phyloP scores from a whole-genome alignment of 2,113 vertebrate genomes.

The Amphilophus citrinellus region DNA sequence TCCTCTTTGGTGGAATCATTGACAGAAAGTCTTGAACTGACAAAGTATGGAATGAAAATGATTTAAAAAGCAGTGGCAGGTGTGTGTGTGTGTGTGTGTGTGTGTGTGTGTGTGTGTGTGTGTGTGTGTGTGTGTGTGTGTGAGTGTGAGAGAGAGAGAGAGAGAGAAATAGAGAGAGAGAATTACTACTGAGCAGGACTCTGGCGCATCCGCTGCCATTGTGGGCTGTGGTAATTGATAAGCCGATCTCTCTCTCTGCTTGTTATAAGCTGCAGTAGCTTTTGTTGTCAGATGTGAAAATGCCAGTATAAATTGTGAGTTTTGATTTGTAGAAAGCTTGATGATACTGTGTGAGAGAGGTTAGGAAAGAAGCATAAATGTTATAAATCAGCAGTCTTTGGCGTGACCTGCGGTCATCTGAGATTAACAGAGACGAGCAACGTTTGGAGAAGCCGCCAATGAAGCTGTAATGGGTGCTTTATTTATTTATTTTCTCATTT shows the following conservation, averaged over 20 bases:
- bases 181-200: slow-evolving; percentile 28
- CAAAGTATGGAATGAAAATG: too few species aligned
- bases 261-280: slow-evolving; percentile 59
- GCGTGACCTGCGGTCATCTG: slow-evolving; percentile 14
- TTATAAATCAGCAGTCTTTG: slow-evolving; percentile 38
- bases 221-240: slow-evolving; percentile 55
- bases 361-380: slow-evolving; percentile 38
- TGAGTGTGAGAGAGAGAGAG: not conserved
- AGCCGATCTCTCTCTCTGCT: slow-evolving; percentile 37
- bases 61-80: too few species aligned
- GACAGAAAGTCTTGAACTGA: too few species aligned
- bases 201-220: slow-evolving; percentile 22
- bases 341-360: slow-evolving; percentile 34
- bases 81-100: not conserved
- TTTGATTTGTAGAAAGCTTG: slow-evolving; percentile 23
- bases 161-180: not conserved
- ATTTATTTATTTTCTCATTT: not conserved
- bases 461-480: not conserved
- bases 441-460: slow-evolving; percentile 5
- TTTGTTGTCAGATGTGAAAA: slow-evolving; percentile 36
- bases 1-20: too few species aligned
- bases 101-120: not conserved
- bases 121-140: not conserved
- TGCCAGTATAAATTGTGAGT: slow-evolving; percentile 51
- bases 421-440: slow-evolving; percentile 16